Base-by-base conservation (phyloP, 2,797 vertebrate species). In the Phrynocephalus forsythii region DNA sequence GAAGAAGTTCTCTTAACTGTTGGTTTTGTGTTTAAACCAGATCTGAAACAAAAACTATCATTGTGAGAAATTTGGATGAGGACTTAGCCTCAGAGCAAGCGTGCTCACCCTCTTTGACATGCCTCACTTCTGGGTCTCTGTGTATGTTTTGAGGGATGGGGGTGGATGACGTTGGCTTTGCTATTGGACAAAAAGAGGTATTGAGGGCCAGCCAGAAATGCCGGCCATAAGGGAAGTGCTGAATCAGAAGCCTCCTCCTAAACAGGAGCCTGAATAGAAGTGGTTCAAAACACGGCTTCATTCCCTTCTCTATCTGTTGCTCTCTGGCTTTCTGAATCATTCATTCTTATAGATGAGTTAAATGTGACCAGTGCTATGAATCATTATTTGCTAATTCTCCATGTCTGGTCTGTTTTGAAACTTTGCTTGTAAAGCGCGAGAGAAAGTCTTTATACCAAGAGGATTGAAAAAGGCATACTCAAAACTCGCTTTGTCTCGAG, bases 371-470 rank as follows among this genome's bases (percentile, higher is more conserved):
- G 92, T 93, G 89, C 91, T 69, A 91, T 96, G 97, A 96, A 96
- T 97, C 95, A 95, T 94, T 93, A 88, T 95, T 96, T 97, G 96
- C 96, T 95, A 95, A 93, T 96, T 91, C 95, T 93, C 77, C 76
- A 87, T 94, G 90, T 94, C 94, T 96, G 95, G 95, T 93, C 68
- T 87, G 75, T 81, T 79, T 93, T 95, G 94, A 91, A 50, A 90
- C 87, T 95, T 95, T 90, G 90, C 92, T 95, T 92, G 88, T 86
- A 88, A 80, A 80, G 92, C 89, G 78, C 92, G 93, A 95, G 94
- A 95, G 94, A 95, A 94, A 93, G 94, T 92, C 94, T 92, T 92
- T 95, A 93, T 96, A 80, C 87, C 86, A 28, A 6, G 26, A 66
- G 7, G 3, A 60, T 50, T 67, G 15, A 67, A 28, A 22, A 68